phyloP scores from a whole-genome alignment of 1,140 invertebrate species.

The Tetranychus urticae region DNA sequence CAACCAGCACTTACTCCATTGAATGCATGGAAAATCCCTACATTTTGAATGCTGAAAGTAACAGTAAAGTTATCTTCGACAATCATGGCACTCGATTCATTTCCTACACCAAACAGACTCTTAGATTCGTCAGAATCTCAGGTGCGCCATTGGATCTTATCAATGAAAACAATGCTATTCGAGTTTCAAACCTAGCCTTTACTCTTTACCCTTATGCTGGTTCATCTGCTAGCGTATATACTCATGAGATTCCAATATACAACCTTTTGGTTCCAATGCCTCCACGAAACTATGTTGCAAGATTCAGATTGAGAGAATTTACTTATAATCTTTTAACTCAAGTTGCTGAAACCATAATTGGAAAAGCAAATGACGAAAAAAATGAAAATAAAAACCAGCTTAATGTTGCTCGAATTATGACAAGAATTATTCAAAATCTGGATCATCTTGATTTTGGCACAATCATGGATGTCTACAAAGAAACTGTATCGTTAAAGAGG shows the following conservation, averaged over 20 bases:
- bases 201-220: not conserved
- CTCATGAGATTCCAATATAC: not conserved
- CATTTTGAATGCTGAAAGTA: not conserved
- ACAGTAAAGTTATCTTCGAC: not conserved
- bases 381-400: no score
- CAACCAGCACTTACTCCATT: not conserved
- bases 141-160: not conserved
- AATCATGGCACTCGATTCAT: not conserved
- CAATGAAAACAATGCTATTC: not conserved
- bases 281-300: no score
- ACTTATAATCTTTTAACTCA: not conserved
- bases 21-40: not conserved
- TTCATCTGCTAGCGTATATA: not conserved
- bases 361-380: not conserved
- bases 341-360: not conserved
- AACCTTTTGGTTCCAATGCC: no score
- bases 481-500: not conserved
- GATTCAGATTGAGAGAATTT: no score
- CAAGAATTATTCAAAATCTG: not conserved
- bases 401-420: not conserved
- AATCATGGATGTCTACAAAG: not conserved
- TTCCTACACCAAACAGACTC: not conserved
- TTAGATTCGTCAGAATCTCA: not conserved
- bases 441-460: not conserved
- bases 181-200: not conserved